Evolutionary conservation across 2,797 vertebrate species (phyloP).

Genomic region (Galago senegalensis): DNA sequence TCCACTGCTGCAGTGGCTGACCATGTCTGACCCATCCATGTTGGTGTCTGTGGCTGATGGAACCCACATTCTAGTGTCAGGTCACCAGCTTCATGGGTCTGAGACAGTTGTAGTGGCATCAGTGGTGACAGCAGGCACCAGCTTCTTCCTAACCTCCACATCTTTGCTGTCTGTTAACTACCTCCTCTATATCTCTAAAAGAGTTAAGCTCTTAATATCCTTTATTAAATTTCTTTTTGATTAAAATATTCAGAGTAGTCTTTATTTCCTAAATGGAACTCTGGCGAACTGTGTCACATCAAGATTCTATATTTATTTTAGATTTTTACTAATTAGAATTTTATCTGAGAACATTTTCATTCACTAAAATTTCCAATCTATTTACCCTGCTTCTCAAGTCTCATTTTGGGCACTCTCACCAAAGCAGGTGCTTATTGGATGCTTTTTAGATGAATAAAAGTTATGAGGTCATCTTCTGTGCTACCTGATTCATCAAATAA

Average conservation of each 20-base stretch:
- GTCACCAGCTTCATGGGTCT: no score
- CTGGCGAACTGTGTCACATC: background rate
- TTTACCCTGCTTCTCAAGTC: background rate
- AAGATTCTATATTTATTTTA: conserved; percentile 1
- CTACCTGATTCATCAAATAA: conserved; percentile 50
- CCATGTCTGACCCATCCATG: accelerated
- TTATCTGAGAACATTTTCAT: background rate
- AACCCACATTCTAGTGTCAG: background rate
- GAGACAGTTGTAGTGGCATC: background rate
- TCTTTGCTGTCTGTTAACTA: background rate
- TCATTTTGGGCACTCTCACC: background rate
- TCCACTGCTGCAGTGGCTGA: no score
- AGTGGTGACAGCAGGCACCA: no score
- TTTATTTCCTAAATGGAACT: background rate
- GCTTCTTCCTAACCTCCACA: background rate
- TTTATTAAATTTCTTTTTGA: background rate
- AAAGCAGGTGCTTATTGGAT: background rate
- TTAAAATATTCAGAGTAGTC: background rate
- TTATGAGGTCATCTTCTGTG: background rate
- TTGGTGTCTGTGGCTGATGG: background rate
- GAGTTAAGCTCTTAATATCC: background rate
- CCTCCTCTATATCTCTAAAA: background rate
- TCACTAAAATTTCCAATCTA: background rate
- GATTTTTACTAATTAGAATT: conserved; percentile 36
- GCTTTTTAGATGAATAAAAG: conserved; percentile 11